Base-by-base conservation (phyloP, 2,113 vertebrate genomes). In the Urocynchramus pylzowi region DNA sequence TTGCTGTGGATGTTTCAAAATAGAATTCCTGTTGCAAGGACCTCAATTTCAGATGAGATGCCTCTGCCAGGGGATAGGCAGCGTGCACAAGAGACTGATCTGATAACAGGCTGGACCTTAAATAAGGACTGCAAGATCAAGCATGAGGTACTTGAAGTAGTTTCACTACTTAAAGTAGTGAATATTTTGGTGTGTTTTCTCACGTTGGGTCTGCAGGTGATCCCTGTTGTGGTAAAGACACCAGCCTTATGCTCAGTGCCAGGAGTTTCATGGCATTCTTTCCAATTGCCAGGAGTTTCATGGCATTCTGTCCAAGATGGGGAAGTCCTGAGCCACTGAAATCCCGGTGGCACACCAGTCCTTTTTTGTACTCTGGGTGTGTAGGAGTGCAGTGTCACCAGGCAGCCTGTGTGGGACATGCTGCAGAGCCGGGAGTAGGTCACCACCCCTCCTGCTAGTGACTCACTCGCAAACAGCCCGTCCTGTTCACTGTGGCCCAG, bases 401-500 rank as follows among this genome's bases (percentile, higher is more conserved):
- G 15, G 17, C 57, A 27, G 33, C 16, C 42, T 17, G 59, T 13
- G 24, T 16, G 84, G 54, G 74, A 19, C 3, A 28, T 21, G 52
- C 64, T 57, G 44, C 44, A 8, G 78, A 65, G 64, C 12, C 16
- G 4, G 33, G 31, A 19, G 77, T 18, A 33, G 50, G 22, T 42
- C 52, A 37, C n/a, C 77, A 20, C 5, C 30, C 21, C 41, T 64
- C 13, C 57, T 74, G 73, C 17, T 10, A 47, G 3, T 30, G 76
- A 27, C 41, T 27, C 39, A 5, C 11, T 10, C 0, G 3, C 67
- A 10, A 13, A 16, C 27, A 47, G 44, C 41, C 63, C 3, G 3
- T 0, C 30, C 8, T 24, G 1, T 3, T 19, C 37, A 6, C 45
- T 31, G 49, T 6, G 26, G 67, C 61, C 21, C n/a, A 0, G 3